Conservation (phyloP, 2,113 vertebrate species). For the Poicephalus gulielmi region DNA sequence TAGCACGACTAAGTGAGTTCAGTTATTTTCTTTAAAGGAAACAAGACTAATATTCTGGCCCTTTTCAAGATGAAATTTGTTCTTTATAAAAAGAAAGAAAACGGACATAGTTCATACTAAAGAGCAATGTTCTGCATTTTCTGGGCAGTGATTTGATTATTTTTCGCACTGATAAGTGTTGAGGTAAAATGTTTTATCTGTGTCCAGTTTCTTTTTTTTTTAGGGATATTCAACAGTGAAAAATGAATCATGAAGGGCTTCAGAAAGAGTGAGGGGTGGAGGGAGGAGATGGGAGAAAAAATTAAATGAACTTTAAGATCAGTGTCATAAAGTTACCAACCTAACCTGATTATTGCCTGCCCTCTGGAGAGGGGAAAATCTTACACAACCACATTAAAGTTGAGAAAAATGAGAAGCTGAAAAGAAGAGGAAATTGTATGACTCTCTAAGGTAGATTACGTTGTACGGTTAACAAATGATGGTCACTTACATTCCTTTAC, state of each 20-base stretch:
- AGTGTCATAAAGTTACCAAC: slow-evolving; percentile 14
- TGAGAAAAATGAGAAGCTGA: slow-evolving; percentile 68
- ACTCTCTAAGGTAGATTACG: slow-evolving; percentile 61
- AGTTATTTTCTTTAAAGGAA: slow-evolving; percentile 13
- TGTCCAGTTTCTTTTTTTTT: slow-evolving; percentile 2
- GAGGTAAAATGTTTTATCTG: slow-evolving; percentile 50
- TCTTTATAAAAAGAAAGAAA: slow-evolving; percentile 39
- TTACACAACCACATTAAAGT: slow-evolving; percentile 64
- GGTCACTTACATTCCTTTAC: not conserved
- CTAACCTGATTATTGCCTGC: slow-evolving; percentile 64
- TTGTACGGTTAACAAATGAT: slow-evolving; percentile 58
- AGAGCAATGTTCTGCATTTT: slow-evolving; percentile 39
- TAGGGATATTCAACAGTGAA: slow-evolving; percentile 42
- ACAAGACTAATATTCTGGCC: not conserved
- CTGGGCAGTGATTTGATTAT: slow-evolving; percentile 14
- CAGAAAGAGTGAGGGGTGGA: not conserved
- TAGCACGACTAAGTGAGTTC: slow-evolving; percentile 33
- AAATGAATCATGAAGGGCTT: slow-evolving; percentile 45
- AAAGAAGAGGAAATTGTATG: slow-evolving; percentile 72
- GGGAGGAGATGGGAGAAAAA: not conserved
- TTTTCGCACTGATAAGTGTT: slow-evolving; percentile 49
- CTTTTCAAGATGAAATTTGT: slow-evolving; percentile 21
- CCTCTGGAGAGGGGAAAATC: slow-evolving; percentile 57
- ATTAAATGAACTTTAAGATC: slow-evolving; percentile 36
- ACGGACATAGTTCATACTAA: not conserved